Conservation (phyloP, 2,888 invertebrate species). For the Ephialtes manifestator region DNA sequence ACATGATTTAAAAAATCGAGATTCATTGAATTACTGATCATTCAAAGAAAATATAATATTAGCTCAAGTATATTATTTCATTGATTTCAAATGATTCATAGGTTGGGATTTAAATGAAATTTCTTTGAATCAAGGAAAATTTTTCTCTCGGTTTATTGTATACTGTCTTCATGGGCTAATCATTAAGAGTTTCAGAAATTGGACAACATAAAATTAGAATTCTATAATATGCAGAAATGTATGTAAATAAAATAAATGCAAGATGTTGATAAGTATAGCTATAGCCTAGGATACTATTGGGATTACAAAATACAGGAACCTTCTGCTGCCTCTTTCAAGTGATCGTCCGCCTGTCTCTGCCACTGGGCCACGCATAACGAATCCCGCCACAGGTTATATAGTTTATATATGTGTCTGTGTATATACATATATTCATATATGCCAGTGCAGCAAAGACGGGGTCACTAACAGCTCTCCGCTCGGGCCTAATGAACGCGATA, state of each 20-base stretch:
- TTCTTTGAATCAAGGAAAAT: no score
- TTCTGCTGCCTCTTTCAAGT: slow-evolving; percentile 11
- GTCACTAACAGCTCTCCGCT: slow-evolving; percentile 35
- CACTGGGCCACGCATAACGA: slow-evolving; percentile 44
- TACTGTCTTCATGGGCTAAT: no score
- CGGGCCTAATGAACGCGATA: slow-evolving; percentile 61
- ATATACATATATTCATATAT: background rate
- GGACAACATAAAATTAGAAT: no score
- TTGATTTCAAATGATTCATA: no score
- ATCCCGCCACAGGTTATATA: slow-evolving; percentile 20
- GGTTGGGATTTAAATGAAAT: no score
- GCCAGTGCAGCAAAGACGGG: slow-evolving; percentile 27
- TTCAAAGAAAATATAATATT: no score
- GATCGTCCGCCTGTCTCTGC: slow-evolving; percentile 20
- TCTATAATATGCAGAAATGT: no score
- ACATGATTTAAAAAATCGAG: no score
- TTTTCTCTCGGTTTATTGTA: no score
- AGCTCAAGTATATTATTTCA: no score
- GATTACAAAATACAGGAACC: slow-evolving; percentile 10
- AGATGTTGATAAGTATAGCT: background rate
- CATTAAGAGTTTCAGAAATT: no score
- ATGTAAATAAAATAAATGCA: background rate
- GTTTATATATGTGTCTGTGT: background rate
- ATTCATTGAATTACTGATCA: no score
- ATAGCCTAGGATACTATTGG: slow-evolving; percentile 3